Evolutionary conservation across 92 coral and sea anemone species (phyloP).

Genomic region (Virgularia gustaviana): DNA sequence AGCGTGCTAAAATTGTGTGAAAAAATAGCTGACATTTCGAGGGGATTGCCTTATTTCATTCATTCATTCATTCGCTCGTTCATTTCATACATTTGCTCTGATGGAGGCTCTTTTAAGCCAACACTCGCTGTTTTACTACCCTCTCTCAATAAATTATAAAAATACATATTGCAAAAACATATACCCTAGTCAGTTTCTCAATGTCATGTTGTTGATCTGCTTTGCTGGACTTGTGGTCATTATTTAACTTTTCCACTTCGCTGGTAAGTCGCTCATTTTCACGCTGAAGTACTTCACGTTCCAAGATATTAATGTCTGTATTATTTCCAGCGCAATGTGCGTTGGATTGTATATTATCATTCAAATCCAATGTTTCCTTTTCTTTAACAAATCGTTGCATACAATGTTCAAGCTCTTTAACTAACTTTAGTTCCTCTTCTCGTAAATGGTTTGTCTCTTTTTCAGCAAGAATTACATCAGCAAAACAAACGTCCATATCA

Average conservation of each 20-base stretch:
- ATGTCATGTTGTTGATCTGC: slow-evolving; percentile 24
- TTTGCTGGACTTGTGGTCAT: slow-evolving; percentile 30
- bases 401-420: slow-evolving; percentile 9
- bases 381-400: background rate
- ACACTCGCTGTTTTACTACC: too few relatives aligned
- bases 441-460: slow-evolving; percentile 6
- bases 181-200: slow-evolving; percentile 29
- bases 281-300: background rate
- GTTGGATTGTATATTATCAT: slow-evolving; percentile 19
- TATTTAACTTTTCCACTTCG: slow-evolving; percentile 9
- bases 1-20: too few relatives aligned
- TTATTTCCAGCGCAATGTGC: too few relatives aligned
- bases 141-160: too few relatives aligned
- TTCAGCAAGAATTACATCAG: background rate
- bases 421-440: slow-evolving; percentile 7
- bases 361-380: background rate
- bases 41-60: too few relatives aligned
- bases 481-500: slow-evolving; percentile 69
- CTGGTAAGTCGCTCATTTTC: slow-evolving; percentile 20
- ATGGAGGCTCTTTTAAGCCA: too few relatives aligned
- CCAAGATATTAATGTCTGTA: too few relatives aligned
- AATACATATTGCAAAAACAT: too few relatives aligned
- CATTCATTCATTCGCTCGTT: too few relatives aligned
- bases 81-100: too few relatives aligned
- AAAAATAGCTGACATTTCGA: too few relatives aligned